Base-by-base conservation (phyloP, 2,888 invertebrate species). In the Colletes collaris region DNA sequence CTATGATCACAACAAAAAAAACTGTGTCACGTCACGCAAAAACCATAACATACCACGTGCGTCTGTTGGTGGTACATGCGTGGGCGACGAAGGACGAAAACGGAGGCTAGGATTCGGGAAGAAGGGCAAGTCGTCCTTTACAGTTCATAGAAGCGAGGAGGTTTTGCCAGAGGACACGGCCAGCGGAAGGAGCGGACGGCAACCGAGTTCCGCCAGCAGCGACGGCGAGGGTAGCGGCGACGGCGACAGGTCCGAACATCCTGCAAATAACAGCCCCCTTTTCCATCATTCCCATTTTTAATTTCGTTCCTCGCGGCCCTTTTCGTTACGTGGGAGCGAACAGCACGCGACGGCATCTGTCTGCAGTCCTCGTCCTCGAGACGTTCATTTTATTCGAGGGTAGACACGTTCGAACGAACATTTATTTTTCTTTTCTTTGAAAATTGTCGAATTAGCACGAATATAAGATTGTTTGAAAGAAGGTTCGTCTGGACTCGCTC, bases 81-180 rank as follows among this genome's bases (percentile, higher is more conserved):
- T 93, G 91, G 93, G 93, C 91, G 92, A 93, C 94, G 93, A 95
- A 97, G 98, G 98, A 95, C 97, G 97, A 93, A 98, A 97, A 95
- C 95, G 98, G 95, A 96, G 98, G 94, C 97, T 98, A 96, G 97
- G 97, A 94, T 98, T 97, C 95, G 98, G 98, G 94, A 97, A 97
- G 95, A 97, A 97, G 95, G 98, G 97, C 93, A 97, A 98, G 95
- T 97, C 97, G 94, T 98, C 98, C 93, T 97, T 98, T 95, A 98
- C 98, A 94, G 98, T 99, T 93, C 98, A 99, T 95, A 97, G 99
- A 94, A 99, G 99, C 94, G 99, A 99, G 95, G 99, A 99, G 94
- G 98, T 99, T 92, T 96, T 97, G 91, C 98, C 98, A 87, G 97
- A 97, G 90, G 98, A 98, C 94, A 90, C 91, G 83, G 85, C 89